A percentile compares a stretch with the other conserved stretches of the same genome.
Evolutionary conservation across 2,888 invertebrate genomes (phyloP).

Genomic region (Nomada goodeniana): DNA sequence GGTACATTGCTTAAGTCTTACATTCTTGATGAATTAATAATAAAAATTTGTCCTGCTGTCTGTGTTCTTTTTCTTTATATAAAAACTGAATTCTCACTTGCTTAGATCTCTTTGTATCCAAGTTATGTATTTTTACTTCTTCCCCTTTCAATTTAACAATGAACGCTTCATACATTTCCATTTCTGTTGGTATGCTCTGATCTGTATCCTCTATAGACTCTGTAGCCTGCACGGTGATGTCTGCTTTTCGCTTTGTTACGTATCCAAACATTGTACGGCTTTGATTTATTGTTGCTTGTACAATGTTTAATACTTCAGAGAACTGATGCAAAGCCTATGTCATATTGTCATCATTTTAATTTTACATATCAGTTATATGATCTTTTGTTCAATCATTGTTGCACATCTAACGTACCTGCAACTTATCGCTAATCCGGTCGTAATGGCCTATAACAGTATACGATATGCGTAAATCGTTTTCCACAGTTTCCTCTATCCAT

Average conservation of each 20-base stretch:
- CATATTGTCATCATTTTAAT: conserved; percentile 24
- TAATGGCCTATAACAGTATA: conserved; percentile 81
- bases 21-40: conserved; percentile 92
- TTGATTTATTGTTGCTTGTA: conserved; percentile 92
- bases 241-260: conserved; percentile 86
- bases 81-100: conserved; percentile 93
- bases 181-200: conserved; percentile 30
- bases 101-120: conserved; percentile 87
- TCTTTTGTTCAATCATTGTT: not conserved
- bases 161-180: conserved; percentile 87
- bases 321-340: conserved; percentile 87
- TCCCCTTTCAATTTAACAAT: conserved; percentile 87
- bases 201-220: conserved; percentile 34
- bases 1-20: conserved; percentile 82
- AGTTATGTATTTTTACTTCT: conserved; percentile 81
- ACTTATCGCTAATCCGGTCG: conserved; percentile 76
- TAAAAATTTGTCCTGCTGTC: conserved; percentile 87
- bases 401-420: conserved; percentile 71
- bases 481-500: conserved; percentile 85
- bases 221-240: not conserved
- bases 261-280: conserved; percentile 89
- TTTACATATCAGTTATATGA: not conserved
- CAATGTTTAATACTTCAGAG: conserved; percentile 87
- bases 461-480: conserved; percentile 48
- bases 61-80: conserved; percentile 86